Base-by-base conservation (phyloP, 2,797 vertebrate genomes). In the Betta splendens region DNA sequence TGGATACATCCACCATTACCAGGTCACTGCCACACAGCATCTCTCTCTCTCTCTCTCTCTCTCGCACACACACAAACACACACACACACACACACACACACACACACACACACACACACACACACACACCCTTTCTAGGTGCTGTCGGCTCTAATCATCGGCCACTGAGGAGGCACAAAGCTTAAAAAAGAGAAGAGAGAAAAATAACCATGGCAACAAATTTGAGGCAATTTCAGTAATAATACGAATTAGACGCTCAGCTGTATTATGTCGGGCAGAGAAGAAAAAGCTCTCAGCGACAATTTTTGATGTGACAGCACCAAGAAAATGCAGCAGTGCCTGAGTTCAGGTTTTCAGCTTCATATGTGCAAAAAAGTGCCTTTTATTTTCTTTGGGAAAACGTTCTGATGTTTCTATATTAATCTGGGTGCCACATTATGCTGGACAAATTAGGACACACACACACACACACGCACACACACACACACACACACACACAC, bases 131-230 rank as follows among this genome's bases (percentile, higher is more conserved):
- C 81, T 79, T 83, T 79, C 73, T 48, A 78, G 70, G 69, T 20
- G 16, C 74, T 82, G 72, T 84, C 68, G 35, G 55, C 79, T 85
- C 75, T 84, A 87, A 89, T 89, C 87, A 89, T 77, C 36, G 38
- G 79, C 85, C 67, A 56, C 70, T 33, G 49, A 85, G 76, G 73
- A 84, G 60, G 75, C 80, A 86, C 86, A 87, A 90, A 88, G 89
- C 88, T 87, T 86, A 83, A 90, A 87, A 83, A 79, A 74, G 69
- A 68, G 68, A 60, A 77, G 72, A 75, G 63, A 78, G 58, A 76
- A 72, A 89, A 84, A 89, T 88, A 90, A 90, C 91, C 89, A 92
- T 92, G 90, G 91, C 89, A 92, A 92, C 91, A 91, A 91, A 91
- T 90, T 90, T 89, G 80, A 89, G 80, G 88, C 89, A 91, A 92